phyloP scores from a whole-genome alignment of 2,888 invertebrate species.

The Chloromyia formosa region DNA sequence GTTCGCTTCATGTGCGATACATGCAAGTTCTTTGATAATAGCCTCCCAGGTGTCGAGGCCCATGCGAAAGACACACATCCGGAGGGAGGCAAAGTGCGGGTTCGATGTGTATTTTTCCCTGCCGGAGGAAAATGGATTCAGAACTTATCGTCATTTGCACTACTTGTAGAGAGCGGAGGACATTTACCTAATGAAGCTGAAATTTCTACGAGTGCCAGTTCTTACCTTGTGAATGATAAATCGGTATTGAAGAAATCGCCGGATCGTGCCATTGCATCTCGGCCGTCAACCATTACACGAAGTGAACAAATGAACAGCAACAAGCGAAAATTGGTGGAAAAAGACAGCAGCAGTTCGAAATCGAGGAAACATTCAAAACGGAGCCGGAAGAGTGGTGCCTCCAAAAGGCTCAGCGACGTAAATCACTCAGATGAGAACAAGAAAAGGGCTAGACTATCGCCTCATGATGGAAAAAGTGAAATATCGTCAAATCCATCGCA shows the following conservation, averaged over 20 bases:
- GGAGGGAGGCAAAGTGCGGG: neutral
- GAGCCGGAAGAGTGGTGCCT: neutral
- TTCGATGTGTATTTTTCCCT: conserved; percentile 26
- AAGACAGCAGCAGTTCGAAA: no score
- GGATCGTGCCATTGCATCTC: neutral
- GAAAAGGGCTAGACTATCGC: neutral
- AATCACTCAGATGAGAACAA: neutral
- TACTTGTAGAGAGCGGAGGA: neutral
- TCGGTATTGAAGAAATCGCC: neutral
- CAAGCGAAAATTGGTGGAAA: conserved; percentile 18
- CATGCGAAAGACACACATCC: conserved; percentile 2
- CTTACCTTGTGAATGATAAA: no score
- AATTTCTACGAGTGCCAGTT: no score
- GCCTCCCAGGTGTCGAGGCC: neutral
- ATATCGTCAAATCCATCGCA: neutral
- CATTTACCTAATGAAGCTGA: neutral
- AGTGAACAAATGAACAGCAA: neutral
- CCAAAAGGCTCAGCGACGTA: neutral
- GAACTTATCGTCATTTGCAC: conserved; percentile 21
- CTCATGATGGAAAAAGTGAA: neutral
- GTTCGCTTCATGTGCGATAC: conserved; percentile 26
- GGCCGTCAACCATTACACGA: neutral
- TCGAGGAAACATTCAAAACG: neutral
- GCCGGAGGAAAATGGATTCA: conserved; percentile 18
- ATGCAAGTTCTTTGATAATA: conserved; percentile 18